Percentiles rank a stretch among this genome's conserved stretches.
Conservation (phyloP, 2,797 vertebrate species). For the Pteronotus mesoamericanus region DNA sequence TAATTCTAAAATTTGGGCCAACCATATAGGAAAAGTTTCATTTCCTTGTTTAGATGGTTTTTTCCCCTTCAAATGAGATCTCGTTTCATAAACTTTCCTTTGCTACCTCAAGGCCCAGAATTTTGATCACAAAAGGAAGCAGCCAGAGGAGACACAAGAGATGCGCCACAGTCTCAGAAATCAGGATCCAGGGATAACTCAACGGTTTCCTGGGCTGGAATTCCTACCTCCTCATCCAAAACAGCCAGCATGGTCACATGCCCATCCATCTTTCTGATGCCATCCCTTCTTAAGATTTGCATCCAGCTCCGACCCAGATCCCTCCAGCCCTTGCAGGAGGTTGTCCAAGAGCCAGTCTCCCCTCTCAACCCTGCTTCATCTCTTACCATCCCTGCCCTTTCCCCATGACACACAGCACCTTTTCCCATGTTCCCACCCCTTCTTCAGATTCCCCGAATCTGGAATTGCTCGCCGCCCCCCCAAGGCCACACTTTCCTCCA, state of each 20-base stretch:
- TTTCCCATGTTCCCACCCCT: rapidly evolving
- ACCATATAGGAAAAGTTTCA: background rate
- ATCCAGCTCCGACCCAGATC: background rate
- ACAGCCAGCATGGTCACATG: background rate
- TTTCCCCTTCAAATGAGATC: background rate
- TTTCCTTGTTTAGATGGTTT: background rate
- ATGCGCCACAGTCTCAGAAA: background rate
- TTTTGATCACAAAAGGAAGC: background rate
- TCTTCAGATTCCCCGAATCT: background rate
- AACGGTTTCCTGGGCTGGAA: background rate
- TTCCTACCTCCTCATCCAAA: background rate
- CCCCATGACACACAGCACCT: rapidly evolving
- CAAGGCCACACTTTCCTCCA: background rate
- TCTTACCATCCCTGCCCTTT: background rate
- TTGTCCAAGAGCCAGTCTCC: background rate
- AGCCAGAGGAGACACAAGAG: background rate
- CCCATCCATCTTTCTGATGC: background rate
- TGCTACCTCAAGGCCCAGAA: background rate
- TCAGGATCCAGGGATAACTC: background rate
- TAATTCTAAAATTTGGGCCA: background rate
- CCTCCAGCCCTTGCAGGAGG: rapidly evolving
- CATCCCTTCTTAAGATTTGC: background rate
- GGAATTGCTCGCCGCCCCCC: background rate
- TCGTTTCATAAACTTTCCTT: background rate
- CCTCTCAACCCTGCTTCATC: background rate